Conservation (phyloP, 1,140 invertebrate species). For the Tachypleus tridentatus region DNA sequence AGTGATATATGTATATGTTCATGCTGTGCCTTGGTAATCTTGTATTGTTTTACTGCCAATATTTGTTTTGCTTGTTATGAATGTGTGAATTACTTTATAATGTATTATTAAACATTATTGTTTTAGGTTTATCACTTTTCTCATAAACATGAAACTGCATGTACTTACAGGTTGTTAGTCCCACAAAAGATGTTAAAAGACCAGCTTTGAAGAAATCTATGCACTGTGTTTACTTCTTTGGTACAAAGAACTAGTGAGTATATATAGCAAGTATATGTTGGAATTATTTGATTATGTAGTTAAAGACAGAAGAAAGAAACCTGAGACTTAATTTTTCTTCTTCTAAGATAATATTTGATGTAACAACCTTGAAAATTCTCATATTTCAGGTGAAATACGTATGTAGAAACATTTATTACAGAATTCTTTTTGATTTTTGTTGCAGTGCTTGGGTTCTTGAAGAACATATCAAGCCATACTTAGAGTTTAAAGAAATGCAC, state of each 20-base stretch:
- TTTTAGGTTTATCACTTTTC: not conserved
- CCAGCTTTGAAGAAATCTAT: not conserved
- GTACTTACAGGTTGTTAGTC: not conserved
- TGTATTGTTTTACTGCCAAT: no score
- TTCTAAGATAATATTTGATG: not conserved
- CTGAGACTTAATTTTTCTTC: not conserved
- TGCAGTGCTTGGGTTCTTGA: constrained; percentile 83
- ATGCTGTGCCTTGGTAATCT: no score
- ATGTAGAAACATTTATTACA: constrained; percentile 2
- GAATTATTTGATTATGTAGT: not conserved
- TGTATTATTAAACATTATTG: not conserved
- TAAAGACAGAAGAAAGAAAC: not conserved
- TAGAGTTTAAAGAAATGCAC: constrained; percentile 64
- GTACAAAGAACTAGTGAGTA: constrained; percentile 58
- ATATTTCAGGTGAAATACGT: constrained; percentile 1
- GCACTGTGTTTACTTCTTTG: constrained; percentile 88
- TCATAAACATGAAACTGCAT: not conserved
- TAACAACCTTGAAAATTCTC: not conserved
- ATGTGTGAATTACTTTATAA: not conserved
- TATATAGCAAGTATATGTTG: not conserved
- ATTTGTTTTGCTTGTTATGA: not conserved
- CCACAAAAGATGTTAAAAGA: constrained; percentile 1
- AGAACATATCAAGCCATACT: constrained; percentile 68
- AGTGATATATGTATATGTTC: no score
- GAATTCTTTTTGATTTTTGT: constrained; percentile 27